Evolutionary conservation across 1,140 invertebrate genomes (phyloP).

Genomic region (Drosophila micromelanica): DNA sequence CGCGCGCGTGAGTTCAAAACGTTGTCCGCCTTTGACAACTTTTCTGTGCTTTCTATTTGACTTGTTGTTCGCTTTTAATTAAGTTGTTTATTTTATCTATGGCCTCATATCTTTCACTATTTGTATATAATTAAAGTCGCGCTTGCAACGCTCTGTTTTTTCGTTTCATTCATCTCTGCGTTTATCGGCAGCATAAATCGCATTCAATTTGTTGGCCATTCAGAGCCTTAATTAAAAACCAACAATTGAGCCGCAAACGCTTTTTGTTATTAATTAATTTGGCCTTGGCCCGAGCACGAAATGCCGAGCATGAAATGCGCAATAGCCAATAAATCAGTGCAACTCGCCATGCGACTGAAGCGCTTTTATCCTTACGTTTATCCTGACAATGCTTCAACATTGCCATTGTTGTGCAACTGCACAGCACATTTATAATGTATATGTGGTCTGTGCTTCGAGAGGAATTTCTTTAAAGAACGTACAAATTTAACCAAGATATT

Average conservation of each 20-base stretch:
- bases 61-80: conserved; percentile 69
- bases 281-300: conserved; percentile 53
- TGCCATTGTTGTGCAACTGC: not conserved
- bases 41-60: conserved; percentile 43
- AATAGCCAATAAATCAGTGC: conserved; percentile 65
- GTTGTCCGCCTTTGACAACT: conserved; percentile 29
- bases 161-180: not conserved
- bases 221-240: conserved; percentile 76
- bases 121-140: conserved; percentile 77
- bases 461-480: no score
- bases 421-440: not conserved
- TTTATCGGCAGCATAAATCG: conserved; percentile 56
- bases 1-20: conserved; percentile 51
- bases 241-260: conserved; percentile 48
- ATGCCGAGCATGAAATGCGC: conserved; percentile 42
- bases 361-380: conserved; percentile 18
- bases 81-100: conserved; percentile 73
- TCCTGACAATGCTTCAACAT: not conserved
- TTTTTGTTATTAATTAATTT: conserved; percentile 78
- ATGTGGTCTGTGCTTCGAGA: not conserved
- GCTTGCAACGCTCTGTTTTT: conserved; percentile 28
- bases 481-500: no score
- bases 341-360: conserved; percentile 17
- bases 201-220: conserved; percentile 64
- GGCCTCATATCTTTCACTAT: conserved; percentile 54